These are phyloP conservation scores for Galleria mellonella DNA, from an alignment of 1,140 invertebrate genomes.

Conservation along the genomic window DNA sequence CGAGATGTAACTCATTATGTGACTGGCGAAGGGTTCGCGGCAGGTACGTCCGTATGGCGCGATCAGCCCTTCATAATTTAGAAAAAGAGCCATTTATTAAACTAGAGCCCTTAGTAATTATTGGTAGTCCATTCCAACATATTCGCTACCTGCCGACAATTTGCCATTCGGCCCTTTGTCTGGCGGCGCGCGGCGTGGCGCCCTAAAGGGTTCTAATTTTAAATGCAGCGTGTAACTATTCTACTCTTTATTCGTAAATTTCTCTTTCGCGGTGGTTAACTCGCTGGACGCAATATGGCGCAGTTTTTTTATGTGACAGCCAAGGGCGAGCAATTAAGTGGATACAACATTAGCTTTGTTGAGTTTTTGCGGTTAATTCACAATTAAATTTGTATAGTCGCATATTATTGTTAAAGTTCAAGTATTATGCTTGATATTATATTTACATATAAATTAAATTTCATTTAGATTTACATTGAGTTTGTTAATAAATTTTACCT, in stretches of 20 bases:
- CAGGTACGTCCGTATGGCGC: constrained; percentile 70
- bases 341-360: constrained; percentile 52
- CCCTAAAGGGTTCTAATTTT: constrained; percentile 74
- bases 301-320: constrained; percentile 45
- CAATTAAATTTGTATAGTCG: constrained; percentile 24
- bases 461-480: too few species aligned
- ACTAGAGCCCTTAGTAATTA: constrained; percentile 68
- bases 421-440: too few species aligned
- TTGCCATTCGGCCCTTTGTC: constrained; percentile 69
- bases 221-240: constrained; percentile 72
- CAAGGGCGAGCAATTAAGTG: constrained; percentile 66
- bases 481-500: too few species aligned
- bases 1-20: constrained; percentile 42
- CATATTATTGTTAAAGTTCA: too few species aligned
- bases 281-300: constrained; percentile 70
- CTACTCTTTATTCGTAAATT: constrained; percentile 68
- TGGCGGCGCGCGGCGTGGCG: constrained; percentile 71
- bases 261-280: constrained; percentile 70
- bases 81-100: constrained; percentile 71
- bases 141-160: constrained; percentile 73
- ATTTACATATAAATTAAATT: too few species aligned
- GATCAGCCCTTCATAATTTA: constrained; percentile 63
- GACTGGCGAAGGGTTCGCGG: constrained; percentile 47
- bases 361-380: constrained; percentile 42
- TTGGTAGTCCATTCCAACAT: constrained; percentile 52